Evolutionary conservation across 1,140 invertebrate species (phyloP).

Genomic region (Sitophilus oryzae): DNA sequence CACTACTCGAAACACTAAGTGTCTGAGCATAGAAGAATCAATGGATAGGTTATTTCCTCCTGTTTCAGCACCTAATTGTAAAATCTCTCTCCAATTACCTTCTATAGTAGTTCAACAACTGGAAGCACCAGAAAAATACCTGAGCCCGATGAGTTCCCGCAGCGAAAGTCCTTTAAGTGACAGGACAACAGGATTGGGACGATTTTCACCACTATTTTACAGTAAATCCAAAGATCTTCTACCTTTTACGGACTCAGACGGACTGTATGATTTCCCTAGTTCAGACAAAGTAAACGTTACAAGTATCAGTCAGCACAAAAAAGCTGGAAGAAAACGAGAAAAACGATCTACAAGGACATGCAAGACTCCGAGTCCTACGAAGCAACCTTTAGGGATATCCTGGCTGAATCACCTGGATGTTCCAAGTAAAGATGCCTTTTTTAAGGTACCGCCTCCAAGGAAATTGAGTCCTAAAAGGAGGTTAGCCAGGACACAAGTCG

Average conservation of each 20-base stretch:
- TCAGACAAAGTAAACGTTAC: slow-evolving; percentile 52
- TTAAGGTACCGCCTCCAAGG: slow-evolving; percentile 39
- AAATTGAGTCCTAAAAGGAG: slow-evolving; percentile 49
- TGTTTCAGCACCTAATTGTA: slow-evolving; percentile 17
- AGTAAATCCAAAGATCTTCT: slow-evolving; percentile 54
- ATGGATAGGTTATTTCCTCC: slow-evolving; percentile 43
- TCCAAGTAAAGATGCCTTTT: slow-evolving; percentile 33
- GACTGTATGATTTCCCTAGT: slow-evolving; percentile 69
- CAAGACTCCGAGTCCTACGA: slow-evolving; percentile 48
- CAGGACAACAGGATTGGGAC: slow-evolving; percentile 51
- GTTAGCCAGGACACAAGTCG: slow-evolving; percentile 42
- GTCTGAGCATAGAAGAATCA: slow-evolving; percentile 29
- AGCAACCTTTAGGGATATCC: slow-evolving; percentile 43
- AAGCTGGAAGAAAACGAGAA: slow-evolving; percentile 49
- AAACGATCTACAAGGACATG: slow-evolving; percentile 35
- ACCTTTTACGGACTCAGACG: slow-evolving; percentile 69
- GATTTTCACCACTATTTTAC: slow-evolving; percentile 65
- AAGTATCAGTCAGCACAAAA: slow-evolving; percentile 43
- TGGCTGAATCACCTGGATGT: slow-evolving; percentile 46
- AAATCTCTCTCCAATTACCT: slow-evolving; percentile 51
- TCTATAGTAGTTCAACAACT: slow-evolving; percentile 57
- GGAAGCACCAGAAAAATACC: slow-evolving; percentile 50
- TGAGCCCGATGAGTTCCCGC: slow-evolving; percentile 66
- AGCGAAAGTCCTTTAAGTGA: slow-evolving; percentile 72
- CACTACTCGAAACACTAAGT: slow-evolving; percentile 27